A percentile compares a stretch with the other conserved stretches of the same genome.
phyloP scores from a whole-genome alignment of 2,888 invertebrate species.

The Diarsia rubi region DNA sequence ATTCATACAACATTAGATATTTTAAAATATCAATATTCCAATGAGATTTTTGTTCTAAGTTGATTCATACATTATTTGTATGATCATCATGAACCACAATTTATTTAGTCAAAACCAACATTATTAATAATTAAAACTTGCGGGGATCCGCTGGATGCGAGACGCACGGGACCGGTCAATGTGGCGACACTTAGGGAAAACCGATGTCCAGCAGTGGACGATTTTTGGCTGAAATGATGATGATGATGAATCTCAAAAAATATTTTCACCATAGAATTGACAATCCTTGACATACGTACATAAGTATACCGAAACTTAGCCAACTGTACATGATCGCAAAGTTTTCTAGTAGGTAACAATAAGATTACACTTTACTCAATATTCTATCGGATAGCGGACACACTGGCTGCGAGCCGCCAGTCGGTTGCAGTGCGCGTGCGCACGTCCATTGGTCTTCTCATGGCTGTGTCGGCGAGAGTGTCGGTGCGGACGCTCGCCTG shows the following conservation, averaged over 20 bases:
- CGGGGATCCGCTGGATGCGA: no score
- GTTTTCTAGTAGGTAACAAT: slow-evolving; percentile 63
- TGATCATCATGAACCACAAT: background rate
- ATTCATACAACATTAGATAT: slow-evolving; percentile 9
- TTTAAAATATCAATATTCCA: background rate
- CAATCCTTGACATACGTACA: slow-evolving; percentile 19
- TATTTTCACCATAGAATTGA: slow-evolving; percentile 16
- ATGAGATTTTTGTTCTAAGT: slow-evolving; percentile 1
- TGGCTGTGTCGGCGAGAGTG: slow-evolving; percentile 68
- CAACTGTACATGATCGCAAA: slow-evolving; percentile 58
- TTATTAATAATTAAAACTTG: background rate
- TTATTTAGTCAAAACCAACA: slow-evolving; percentile 23
- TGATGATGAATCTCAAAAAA: slow-evolving; percentile 16
- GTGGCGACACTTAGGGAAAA: no score
- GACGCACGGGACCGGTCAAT: no score
- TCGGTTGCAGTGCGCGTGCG: slow-evolving; percentile 64
- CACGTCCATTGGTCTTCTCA: slow-evolving; percentile 55
- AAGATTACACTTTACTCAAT: slow-evolving; percentile 58
- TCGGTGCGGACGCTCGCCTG: slow-evolving; percentile 66
- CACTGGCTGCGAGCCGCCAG: slow-evolving; percentile 55
- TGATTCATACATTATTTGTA: slow-evolving; percentile 7
- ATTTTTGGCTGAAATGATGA: no score
- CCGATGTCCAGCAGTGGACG: no score
- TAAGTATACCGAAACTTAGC: slow-evolving; percentile 43
- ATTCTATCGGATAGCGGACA: slow-evolving; percentile 60